Evolutionary conservation across 2,113 vertebrate genomes (phyloP).

Genomic region (Hirundichthys speculiger): DNA sequence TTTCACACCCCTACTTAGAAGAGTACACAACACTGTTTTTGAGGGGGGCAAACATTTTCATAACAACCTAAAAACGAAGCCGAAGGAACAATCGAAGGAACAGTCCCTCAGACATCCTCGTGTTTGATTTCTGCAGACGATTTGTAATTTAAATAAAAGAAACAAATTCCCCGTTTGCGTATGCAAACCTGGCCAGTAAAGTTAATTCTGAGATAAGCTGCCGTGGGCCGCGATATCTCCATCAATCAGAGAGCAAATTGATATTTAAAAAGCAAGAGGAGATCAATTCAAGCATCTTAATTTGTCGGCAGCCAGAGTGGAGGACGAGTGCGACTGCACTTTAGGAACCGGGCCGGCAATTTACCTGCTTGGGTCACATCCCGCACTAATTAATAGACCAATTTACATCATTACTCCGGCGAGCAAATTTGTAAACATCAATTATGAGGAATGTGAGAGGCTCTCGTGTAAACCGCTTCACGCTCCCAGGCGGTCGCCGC

Average conservation of each 20-base stretch:
- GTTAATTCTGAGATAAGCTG: not conserved
- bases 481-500: slow-evolving; percentile 1
- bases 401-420: slow-evolving; percentile 62
- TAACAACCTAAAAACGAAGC: too few species aligned
- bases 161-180: too few species aligned
- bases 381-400: slow-evolving; percentile 75
- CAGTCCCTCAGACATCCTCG: too few species aligned
- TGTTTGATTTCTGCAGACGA: too few species aligned
- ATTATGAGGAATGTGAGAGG: slow-evolving; percentile 57
- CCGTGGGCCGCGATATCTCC: not conserved
- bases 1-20: too few species aligned
- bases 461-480: slow-evolving; percentile 16
- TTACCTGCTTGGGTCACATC: slow-evolving; percentile 48
- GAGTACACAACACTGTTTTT: too few species aligned
- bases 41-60: too few species aligned
- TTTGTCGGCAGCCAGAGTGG: slow-evolving; percentile 9
- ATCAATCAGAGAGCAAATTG: not conserved
- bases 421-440: slow-evolving; percentile 64
- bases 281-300: slow-evolving; percentile 35
- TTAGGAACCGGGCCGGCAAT: slow-evolving; percentile 56
- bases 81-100: too few species aligned
- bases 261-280: slow-evolving; percentile 27
- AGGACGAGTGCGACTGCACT: slow-evolving; percentile 49
- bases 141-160: too few species aligned
- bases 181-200: too few species aligned